Percentiles rank a stretch among this genome's conserved stretches.
These are phyloP conservation scores for Stylophora pistillata DNA, from an alignment of 64 coral and sea anemone genomes.

Conservation along the genomic window DNA sequence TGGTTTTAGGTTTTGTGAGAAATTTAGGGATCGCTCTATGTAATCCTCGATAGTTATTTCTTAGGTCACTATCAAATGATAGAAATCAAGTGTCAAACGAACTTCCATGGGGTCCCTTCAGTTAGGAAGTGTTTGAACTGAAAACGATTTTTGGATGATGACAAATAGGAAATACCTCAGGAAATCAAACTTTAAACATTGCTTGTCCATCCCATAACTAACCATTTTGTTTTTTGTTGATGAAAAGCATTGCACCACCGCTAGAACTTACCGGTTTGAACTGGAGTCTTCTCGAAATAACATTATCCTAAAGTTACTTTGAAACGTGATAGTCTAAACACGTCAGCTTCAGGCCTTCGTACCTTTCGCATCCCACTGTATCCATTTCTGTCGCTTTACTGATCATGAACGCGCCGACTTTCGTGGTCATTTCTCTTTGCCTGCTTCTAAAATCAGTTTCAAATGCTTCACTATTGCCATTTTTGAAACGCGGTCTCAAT, in stretches of 20 bases:
- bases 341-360: background rate
- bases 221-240: background rate
- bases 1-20: background rate
- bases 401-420: constrained; percentile 12
- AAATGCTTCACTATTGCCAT: background rate
- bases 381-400: constrained; percentile 3
- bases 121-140: constrained; percentile 32
- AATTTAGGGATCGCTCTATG: background rate
- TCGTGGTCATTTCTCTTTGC: background rate
- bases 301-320: background rate
- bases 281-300: constrained; percentile 11
- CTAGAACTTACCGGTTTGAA: background rate
- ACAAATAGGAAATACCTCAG: constrained; percentile 3
- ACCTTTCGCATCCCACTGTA: background rate
- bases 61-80: background rate
- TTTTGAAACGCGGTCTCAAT: background rate
- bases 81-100: background rate
- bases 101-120: background rate
- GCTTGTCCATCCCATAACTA: background rate
- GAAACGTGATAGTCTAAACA: constrained; percentile 24
- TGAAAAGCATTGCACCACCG: background rate
- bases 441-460: background rate
- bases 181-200: constrained; percentile 31
- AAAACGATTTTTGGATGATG: constrained; percentile 27
- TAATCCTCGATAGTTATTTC: background rate